These are phyloP conservation scores for Paedocypris sp. DNA, from an alignment of 2,113 vertebrate genomes.

Conservation along the genomic window DNA sequence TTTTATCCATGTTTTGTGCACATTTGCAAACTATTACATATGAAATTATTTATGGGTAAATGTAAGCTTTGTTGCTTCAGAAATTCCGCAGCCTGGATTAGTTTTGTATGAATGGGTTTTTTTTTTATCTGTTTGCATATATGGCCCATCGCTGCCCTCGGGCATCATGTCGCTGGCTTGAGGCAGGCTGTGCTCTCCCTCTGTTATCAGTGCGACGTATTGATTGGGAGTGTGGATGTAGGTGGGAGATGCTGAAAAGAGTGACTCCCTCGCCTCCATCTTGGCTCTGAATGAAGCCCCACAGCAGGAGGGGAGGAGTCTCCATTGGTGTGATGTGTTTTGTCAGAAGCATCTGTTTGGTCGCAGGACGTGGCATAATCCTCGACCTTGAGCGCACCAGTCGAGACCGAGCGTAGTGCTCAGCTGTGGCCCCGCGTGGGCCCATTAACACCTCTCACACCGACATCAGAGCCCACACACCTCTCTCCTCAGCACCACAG, in stretches of 20 bases:
- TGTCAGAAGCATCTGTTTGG: constrained; percentile 41
- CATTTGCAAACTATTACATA: no score
- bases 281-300: constrained; percentile 26
- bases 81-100: neutral
- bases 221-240: constrained; percentile 28
- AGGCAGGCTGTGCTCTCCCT: constrained; percentile 17
- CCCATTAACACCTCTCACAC: constrained; percentile 43
- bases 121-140: constrained; percentile 5
- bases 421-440: constrained; percentile 37
- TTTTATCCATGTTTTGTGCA: no score
- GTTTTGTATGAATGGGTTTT: neutral
- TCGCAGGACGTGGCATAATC: constrained; percentile 38
- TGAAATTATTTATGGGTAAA: no score
- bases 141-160: constrained; percentile 20
- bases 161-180: constrained; percentile 1
- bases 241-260: constrained; percentile 8
- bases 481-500: constrained; percentile 16
- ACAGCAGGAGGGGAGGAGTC: constrained; percentile 19
- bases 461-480: constrained; percentile 27
- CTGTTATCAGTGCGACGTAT: constrained; percentile 29
- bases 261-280: constrained; percentile 19
- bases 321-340: constrained; percentile 39
- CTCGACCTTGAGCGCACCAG: constrained; percentile 28
- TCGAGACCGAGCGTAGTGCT: constrained; percentile 25
- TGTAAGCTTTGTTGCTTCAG: constrained; percentile 3